Evolutionary conservation across 2,888 invertebrate genomes (phyloP), one percentile per base, ranked within the genome.

Genomic region (Caenorhabditis sp.): DNA sequence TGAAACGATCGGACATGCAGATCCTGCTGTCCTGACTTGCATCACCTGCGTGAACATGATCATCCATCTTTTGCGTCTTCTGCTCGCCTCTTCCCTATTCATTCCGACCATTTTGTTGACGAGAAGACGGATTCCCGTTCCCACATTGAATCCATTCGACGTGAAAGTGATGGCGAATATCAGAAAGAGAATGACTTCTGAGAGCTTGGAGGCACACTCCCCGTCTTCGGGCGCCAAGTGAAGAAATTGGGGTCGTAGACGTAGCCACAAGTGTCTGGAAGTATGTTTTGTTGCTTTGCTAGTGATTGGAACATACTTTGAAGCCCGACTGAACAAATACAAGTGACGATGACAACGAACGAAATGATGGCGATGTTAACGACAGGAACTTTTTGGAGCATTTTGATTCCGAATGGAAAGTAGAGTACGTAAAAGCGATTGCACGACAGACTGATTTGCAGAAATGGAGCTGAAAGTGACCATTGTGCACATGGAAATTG

Each of bases 31-130:
- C 4, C 13, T 35, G n/a, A n/a, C n/a, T n/a, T n/a, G n/a, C n/a
- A n/a, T n/a, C n/a, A n/a, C 46, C 46, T 46, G 46, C 15, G 52
- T 53, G 53, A 63, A 63, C 53, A 53, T 63, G 1, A 62, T 62
- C 62, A 62, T 62, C 62, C 66, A 66, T 35, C 50, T 37, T 20
- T 58, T 66, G n/a, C 56, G 37, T 15, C 66, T n/a, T 15, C 58
- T 8, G 15, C 24, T 30, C 7, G 66, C 66, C 26, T 58, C 66
- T 30, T 58, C 26, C 35, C 26, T 22, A 24, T 48, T 56, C 58
- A 66, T 58, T 35, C 66, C 56, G 26, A 65, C 55, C 53, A 65
- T 55, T 37, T 65, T 65, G 15, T 55, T 65, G 1, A 65, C 55
- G 1, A 55, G 27, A 45, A 65, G 65, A 27, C 65, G 65, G 4